Evolutionary conservation across 2,888 invertebrate genomes (phyloP), one percentile per base, ranked within the genome.

Genomic region (Diadegma fenestrale): DNA sequence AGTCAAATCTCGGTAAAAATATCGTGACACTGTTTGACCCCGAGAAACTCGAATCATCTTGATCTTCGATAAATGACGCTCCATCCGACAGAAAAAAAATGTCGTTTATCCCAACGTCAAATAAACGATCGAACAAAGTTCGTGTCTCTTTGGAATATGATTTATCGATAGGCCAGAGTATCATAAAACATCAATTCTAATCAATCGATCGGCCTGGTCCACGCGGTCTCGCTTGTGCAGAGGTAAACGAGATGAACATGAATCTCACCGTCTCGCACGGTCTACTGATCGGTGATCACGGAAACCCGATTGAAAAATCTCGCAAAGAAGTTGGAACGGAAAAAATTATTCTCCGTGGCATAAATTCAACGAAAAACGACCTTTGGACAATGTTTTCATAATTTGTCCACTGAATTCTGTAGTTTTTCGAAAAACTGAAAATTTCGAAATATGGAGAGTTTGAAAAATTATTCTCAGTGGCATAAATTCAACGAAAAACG

Each of bases 181-280:
- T n/a, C n/a, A n/a, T 22, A 7, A 45, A 64, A 82, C 85, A 82
- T 85, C 85, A 85, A 85, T 82, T 85, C 79, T 45, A 85, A 85
- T 85, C 85, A 82, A 76, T 75, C 77, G 72, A 66, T 75, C n/a
- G 61, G 22, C 75, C 58, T 26, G 58, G 12, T 58, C 58, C 26
- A 14, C 26, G 26, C 4, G 22, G 63, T 71, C 80, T 58, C 45
- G 37, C 22, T 30, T 22, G n/a, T n/a, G 43, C 43, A 22, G 41
- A 45, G 26, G 48, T 68, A 51, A 58, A 68, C 58, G 26, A 26
- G 14, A 58, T 14, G 58, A 22, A 54, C 54, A 58, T 58, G 58
- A 58, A 58, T 58, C 26, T 58, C 58, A n/a, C n/a, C 14, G 14
- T 58, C 58, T 58, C 58, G 26, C 58, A 14, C 58, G 58, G 26